Percentiles rank a stretch among this genome's conserved stretches.
Evolutionary conservation across 2,888 invertebrate genomes (phyloP).

Genomic region (Orthosia gothica): DNA sequence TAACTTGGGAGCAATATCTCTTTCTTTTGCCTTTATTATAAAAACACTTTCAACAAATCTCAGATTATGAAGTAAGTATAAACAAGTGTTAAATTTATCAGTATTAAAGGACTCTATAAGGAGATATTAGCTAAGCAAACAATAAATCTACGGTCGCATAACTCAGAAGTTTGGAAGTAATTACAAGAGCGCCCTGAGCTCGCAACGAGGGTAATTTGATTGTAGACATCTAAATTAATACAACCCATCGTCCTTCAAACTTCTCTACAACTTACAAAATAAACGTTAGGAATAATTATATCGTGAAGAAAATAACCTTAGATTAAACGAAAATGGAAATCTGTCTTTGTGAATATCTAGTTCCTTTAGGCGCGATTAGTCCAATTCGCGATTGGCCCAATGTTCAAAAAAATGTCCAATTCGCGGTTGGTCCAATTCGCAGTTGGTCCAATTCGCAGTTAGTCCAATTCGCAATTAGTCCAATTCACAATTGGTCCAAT

Average conservation of each 20-base stretch:
- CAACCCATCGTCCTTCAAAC: conserved; percentile 47
- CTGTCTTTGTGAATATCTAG: background rate
- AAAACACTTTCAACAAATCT: too few relatives aligned
- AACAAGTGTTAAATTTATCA: conserved; percentile 18
- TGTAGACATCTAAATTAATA: conserved; percentile 53
- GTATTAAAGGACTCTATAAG: conserved; percentile 10
- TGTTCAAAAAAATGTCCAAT: too few relatives aligned
- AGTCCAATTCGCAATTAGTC: too few relatives aligned
- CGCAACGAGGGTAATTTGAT: conserved; percentile 51
- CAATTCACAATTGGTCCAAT: too few relatives aligned
- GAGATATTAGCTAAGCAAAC: conserved; percentile 60
- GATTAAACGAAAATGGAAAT: background rate
- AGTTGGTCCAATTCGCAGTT: too few relatives aligned
- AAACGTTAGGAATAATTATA: conserved; percentile 11
- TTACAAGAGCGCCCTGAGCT: conserved; percentile 64
- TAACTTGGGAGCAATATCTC: too few relatives aligned
- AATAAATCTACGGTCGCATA: conserved; percentile 47
- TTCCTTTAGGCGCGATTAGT: too few relatives aligned
- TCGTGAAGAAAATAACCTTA: conserved; percentile 10
- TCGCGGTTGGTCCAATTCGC: too few relatives aligned
- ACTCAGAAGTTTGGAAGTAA: conserved; percentile 64
- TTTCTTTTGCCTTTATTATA: too few relatives aligned
- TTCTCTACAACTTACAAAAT: conserved; percentile 19
- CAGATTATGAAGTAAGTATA: background rate
- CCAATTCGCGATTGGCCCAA: too few relatives aligned